Evolutionary conservation across 2,113 vertebrate species (phyloP).

Genomic region (Ophiodon elongatus): DNA sequence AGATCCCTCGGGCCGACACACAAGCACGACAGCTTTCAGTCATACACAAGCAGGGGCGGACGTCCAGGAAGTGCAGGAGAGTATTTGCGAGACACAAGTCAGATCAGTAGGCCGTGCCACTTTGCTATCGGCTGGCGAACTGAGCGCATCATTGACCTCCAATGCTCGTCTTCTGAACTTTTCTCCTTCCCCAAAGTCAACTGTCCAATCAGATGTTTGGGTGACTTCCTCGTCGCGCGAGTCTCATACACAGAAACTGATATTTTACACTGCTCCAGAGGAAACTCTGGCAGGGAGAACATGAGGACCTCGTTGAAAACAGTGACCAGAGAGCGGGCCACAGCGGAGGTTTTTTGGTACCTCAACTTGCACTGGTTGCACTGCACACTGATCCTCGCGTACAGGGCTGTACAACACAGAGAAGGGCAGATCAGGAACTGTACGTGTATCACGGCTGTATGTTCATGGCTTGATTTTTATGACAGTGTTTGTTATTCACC

Average conservation of each 20-base stretch:
- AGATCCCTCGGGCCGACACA: not conserved
- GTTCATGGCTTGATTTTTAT: not conserved
- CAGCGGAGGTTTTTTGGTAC: slow-evolving; percentile 81
- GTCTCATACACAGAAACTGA: slow-evolving; percentile 80
- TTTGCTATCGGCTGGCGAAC: slow-evolving; percentile 84
- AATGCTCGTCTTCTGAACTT: slow-evolving; percentile 75
- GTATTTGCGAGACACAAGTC: not conserved
- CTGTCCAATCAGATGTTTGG: slow-evolving; percentile 81
- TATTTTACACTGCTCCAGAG: slow-evolving; percentile 76
- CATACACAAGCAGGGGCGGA: not conserved
- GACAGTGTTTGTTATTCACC: slow-evolving; percentile 47
- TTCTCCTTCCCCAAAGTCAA: slow-evolving; percentile 76
- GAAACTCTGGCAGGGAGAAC: slow-evolving; percentile 80
- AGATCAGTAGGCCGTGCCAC: slow-evolving; percentile 84
- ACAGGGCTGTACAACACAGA: slow-evolving; percentile 72
- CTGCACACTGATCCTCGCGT: slow-evolving; percentile 79
- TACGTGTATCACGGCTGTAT: not conserved
- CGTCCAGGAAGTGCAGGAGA: not conserved
- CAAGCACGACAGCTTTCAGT: not conserved
- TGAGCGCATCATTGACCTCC: slow-evolving; percentile 82
- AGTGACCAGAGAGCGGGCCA: slow-evolving; percentile 64
- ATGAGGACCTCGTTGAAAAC: slow-evolving; percentile 85
- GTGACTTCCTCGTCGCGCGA: slow-evolving; percentile 42
- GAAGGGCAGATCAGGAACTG: not conserved
- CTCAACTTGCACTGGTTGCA: slow-evolving; percentile 81